A percentile compares a stretch with the other conserved stretches of the same genome.
Evolutionary conservation across 2,113 vertebrate genomes (phyloP).

Genomic region (Saguinus imperator): DNA sequence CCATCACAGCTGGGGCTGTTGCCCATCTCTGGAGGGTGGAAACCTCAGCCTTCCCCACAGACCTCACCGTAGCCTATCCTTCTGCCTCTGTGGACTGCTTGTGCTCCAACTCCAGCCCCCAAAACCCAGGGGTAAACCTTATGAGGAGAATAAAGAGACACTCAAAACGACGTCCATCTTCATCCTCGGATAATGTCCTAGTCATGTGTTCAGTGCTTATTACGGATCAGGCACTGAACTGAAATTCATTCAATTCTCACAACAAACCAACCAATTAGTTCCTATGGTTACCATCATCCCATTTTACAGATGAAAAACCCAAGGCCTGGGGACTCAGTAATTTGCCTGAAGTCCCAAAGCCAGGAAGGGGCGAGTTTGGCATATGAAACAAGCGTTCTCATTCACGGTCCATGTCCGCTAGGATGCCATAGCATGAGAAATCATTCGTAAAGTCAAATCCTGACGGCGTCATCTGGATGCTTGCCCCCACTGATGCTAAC

Average conservation of each 20-base stretch:
- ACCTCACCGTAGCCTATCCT: background rate
- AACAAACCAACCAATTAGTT: background rate
- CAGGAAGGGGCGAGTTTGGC: background rate
- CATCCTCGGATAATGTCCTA: background rate
- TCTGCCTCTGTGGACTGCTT: background rate
- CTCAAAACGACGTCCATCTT: background rate
- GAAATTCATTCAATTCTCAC: background rate
- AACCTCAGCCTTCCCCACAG: background rate
- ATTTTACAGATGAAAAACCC: background rate
- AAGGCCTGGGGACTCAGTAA: background rate
- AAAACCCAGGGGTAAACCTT: background rate
- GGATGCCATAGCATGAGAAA: background rate
- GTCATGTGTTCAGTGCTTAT: background rate
- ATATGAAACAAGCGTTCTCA: background rate
- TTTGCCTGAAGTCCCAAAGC: background rate
- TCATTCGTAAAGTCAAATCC: background rate
- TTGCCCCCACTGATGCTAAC: background rate
- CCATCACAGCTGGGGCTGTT: rapidly evolving
- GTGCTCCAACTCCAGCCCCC: background rate
- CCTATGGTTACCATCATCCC: background rate
- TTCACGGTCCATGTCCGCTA: background rate
- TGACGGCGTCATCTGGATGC: background rate
- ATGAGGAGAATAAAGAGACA: background rate
- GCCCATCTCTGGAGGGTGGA: background rate
- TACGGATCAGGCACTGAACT: background rate